A percentile compares a stretch with the other conserved stretches of the same genome.
phyloP scores from a whole-genome alignment of 2,888 invertebrate genomes.

The Eilema depressum region DNA sequence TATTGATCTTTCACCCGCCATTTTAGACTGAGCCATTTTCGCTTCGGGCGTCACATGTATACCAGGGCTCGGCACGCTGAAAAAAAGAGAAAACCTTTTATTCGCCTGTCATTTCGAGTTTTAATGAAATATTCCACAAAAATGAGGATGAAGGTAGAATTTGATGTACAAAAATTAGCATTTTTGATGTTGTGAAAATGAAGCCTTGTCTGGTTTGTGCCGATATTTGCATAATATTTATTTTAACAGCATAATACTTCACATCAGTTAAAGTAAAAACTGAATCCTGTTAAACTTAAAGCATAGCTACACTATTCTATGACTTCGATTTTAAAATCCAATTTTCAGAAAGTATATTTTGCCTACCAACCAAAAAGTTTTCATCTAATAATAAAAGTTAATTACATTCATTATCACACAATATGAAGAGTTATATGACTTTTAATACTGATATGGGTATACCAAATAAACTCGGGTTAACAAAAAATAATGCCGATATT shows the following conservation, averaged over 20 bases:
- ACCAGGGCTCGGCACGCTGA: slow-evolving; percentile 63
- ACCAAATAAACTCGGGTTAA: slow-evolving; percentile 61
- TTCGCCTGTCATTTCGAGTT: slow-evolving; percentile 80
- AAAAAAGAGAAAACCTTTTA: slow-evolving; percentile 76
- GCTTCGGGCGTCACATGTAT: slow-evolving; percentile 82
- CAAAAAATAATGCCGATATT: slow-evolving; percentile 73
- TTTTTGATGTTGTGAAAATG: slow-evolving; percentile 76
- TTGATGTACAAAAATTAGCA: slow-evolving; percentile 76
- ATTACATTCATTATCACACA: slow-evolving; percentile 46
- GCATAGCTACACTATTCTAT: too few species aligned
- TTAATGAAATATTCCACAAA: slow-evolving; percentile 81
- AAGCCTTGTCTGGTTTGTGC: slow-evolving; percentile 53
- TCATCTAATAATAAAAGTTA: slow-evolving; percentile 34
- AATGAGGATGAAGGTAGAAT: slow-evolving; percentile 67
- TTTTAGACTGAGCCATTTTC: slow-evolving; percentile 84
- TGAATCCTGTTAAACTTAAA: background rate
- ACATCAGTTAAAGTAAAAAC: background rate
- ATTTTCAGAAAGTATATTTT: background rate
- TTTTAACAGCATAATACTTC: slow-evolving; percentile 41
- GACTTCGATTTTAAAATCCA: background rate
- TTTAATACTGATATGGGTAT: slow-evolving; percentile 55
- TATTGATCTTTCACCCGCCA: slow-evolving; percentile 88
- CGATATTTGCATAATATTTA: slow-evolving; percentile 51
- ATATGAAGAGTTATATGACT: slow-evolving; percentile 45
- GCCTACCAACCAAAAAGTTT: background rate